Conservation (phyloP, 2,113 vertebrate genomes). For the Podarcis cretensis region DNA sequence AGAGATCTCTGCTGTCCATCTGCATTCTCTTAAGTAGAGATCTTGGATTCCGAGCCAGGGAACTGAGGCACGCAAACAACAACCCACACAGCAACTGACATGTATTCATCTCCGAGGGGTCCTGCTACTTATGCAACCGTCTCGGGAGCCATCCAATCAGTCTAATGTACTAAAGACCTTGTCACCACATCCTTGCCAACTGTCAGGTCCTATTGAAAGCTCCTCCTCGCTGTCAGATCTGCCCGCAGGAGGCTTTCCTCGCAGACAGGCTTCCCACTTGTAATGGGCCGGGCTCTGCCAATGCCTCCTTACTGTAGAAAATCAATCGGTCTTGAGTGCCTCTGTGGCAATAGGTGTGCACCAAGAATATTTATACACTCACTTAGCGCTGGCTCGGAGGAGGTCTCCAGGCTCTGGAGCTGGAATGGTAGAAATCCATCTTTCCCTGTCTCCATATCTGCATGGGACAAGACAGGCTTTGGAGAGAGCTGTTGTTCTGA, state of each 20-base stretch:
- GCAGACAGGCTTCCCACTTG: not conserved
- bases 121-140: not conserved
- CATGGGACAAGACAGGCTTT: no score
- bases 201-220: constrained; percentile 35
- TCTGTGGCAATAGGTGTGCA: not conserved
- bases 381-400: not conserved
- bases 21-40: not conserved
- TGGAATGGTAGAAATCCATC: not conserved
- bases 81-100: not conserved
- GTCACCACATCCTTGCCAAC: constrained; percentile 25
- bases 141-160: constrained; percentile 2
- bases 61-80: not conserved
- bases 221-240: constrained; percentile 20
- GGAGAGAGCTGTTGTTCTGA: not conserved
- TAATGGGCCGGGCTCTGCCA: rapidly evolving
- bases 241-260: not conserved
- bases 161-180: constrained; percentile 19
- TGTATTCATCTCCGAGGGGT: not conserved
- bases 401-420: not conserved
- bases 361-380: not conserved
- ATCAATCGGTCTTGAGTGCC: not conserved
- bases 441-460: not conserved
- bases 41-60: not conserved
- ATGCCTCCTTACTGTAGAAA: not conserved
- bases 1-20: not conserved